Conservation (phyloP, 2,113 vertebrate genomes). For the Rhinoderma darwinii region DNA sequence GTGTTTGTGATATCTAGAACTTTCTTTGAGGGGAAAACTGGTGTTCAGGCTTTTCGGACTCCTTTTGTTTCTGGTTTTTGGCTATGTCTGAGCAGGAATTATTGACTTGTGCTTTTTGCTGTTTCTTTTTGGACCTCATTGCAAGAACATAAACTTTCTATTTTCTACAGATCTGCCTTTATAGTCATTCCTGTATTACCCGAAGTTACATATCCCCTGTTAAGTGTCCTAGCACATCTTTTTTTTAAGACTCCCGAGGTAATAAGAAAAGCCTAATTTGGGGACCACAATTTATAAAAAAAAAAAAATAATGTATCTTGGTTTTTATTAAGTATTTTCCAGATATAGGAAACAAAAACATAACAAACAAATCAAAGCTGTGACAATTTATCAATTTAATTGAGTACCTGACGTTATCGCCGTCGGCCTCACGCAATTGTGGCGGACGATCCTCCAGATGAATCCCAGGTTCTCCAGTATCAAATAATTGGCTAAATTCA, state of each 20-base stretch:
- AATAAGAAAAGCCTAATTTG: background rate
- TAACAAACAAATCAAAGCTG: too few species aligned
- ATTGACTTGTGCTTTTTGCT: background rate
- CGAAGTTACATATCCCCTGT: background rate
- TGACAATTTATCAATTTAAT: too few species aligned
- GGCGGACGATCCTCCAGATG: background rate
- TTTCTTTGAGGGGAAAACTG: background rate
- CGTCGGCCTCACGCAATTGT: too few species aligned
- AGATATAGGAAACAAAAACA: too few species aligned
- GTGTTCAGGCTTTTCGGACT: background rate
- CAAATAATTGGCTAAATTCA: too few species aligned
- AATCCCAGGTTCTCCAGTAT: background rate
- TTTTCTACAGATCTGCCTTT: background rate
- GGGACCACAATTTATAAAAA: too few species aligned
- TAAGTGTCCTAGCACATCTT: background rate
- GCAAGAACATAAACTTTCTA: background rate
- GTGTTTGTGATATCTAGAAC: background rate
- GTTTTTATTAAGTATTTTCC: too few species aligned
- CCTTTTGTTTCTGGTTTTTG: background rate
- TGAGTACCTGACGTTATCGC: too few species aligned
- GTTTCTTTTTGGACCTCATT: background rate
- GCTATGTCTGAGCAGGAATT: background rate
- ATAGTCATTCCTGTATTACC: background rate
- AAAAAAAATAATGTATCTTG: too few species aligned
- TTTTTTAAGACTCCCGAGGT: background rate